A percentile compares a stretch with the other conserved stretches of the same genome.
phyloP scores from a whole-genome alignment of 2,797 vertebrate species.

The Sebastes matsubarae region DNA sequence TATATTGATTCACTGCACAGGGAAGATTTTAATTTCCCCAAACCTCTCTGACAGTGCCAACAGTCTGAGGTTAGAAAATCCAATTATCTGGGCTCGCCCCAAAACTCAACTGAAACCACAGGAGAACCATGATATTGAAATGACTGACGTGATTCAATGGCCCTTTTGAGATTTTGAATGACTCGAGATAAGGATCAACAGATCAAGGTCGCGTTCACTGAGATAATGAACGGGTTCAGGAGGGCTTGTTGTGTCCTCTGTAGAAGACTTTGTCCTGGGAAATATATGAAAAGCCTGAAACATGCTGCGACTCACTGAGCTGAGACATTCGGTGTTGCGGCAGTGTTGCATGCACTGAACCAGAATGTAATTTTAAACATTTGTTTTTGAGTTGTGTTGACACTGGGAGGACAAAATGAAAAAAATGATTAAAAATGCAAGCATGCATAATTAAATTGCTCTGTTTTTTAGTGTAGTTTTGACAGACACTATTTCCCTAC shows the following conservation, averaged over 20 bases:
- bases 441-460: neutral
- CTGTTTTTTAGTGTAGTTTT: neutral
- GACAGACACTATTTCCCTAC: neutral
- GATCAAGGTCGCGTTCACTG: constrained; percentile 51
- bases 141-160: constrained; percentile 53
- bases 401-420: neutral
- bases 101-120: constrained; percentile 41
- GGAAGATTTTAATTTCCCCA: constrained; percentile 71
- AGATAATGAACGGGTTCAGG: constrained; percentile 46
- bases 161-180: constrained; percentile 47
- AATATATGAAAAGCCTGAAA: constrained; percentile 18
- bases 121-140: constrained; percentile 47
- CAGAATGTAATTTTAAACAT: neutral
- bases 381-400: neutral
- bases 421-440: neutral
- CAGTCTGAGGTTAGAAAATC: constrained; percentile 62
- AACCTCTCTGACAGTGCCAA: constrained; percentile 39
- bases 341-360: neutral
- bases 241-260: constrained; percentile 35
- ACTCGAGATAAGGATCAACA: constrained; percentile 52
- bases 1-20: constrained; percentile 69
- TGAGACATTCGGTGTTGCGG: constrained; percentile 2
- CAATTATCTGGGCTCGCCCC: constrained; percentile 52
- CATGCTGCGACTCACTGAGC: neutral
- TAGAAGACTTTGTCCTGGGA: constrained; percentile 14